Base-by-base conservation (phyloP, 2,888 invertebrate species). In the Eudemis profundana region DNA sequence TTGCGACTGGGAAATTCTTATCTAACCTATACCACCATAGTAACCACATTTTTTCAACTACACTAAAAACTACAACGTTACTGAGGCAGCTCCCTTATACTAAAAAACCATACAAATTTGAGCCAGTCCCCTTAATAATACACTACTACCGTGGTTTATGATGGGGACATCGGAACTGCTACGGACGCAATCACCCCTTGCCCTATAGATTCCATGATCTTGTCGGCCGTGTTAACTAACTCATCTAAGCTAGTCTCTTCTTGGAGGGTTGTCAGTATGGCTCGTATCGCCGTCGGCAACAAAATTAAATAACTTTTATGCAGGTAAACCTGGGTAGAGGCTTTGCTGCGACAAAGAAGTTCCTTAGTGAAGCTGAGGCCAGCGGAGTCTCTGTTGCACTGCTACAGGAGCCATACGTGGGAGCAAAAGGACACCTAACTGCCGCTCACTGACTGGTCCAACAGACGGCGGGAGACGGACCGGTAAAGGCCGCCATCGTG, bases 361-460 rank as follows among this genome's bases (percentile, higher is more conserved):
- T n/a, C n/a, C n/a, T n/a, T 10, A 51, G 7, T 61, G 59, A 69
- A 8, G 36, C 59, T 0, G 42, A 53, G 7, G 8, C 2, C 1
- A 21, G n/a, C 0, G 47, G 38, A n/a, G 15, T 29, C 8, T 12
- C 2, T 0, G 5, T 60, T 2, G n/a, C 47, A 10, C 19, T 66
- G 1, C 12, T 61, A 1, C 56, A 61, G 27, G 66, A 61, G 14
- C 66, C 66, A 1, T 66, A 61, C 14, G 40, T 61, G 2, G 66
- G 66, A 1, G 12, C 60, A 0, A 21, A 12, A 5, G 65, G 65
- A 3, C 4, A 15, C 12, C 17, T 61, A 1, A n/a, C 14, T 0
- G 33, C 4, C 4, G 8, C 23, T 1, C 23, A 29, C 4, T 42
- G 21, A 2, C 14, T 47, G 0, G 0, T 65, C 5, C 63, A 64